Base-by-base conservation (phyloP, 2,113 vertebrate genomes). In the Antennarius striatus region DNA sequence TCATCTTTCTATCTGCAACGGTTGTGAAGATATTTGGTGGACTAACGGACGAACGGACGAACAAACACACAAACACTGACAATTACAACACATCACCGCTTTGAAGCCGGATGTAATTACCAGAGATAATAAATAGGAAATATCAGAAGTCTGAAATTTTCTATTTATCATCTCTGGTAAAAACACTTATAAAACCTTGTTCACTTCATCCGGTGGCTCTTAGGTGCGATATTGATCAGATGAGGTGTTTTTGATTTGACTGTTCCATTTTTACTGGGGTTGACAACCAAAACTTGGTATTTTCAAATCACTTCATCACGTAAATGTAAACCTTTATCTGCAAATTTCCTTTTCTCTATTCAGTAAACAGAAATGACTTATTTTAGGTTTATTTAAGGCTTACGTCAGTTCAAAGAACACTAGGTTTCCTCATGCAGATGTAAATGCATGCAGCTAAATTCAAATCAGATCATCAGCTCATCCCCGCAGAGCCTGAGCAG, bases 381-480 rank as follows among this genome's bases (percentile, higher is more conserved):
- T 30, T 65, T 49, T 15, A 59, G 12, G 6, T 2, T 10, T 7
- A 62, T 52, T 58, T 10, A 63, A 22, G 13, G 32, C 5, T 30
- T 29, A 36, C 2, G 58, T 17, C 40, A 11, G 15, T 43, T 52
- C 17, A 1, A 53, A 58, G 7, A 57, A 68, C 42, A 73, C 48
- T 16, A 9, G 16, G 14, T 74, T 73, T 61, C 29, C 16, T 55
- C 10, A 52, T 71, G 45, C 58, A 64, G 4, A 50, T 57, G 58
- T 22, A 43, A 47, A 73, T 67, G 0, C 45, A 56, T 61, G 47
- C 46, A 69, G 36, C 10, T 30, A 67, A 56, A 45, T 57, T 51
- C 30, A 46, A 13, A 69, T 14, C 51, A 47, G 17, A 68, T 64
- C n/a, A 55, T 11, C 10, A 1, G 42, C 42, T 43, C 42, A 28